These are phyloP conservation scores for Notarius lentiginosus DNA, from an alignment of 2,113 vertebrate species.

Conservation along the genomic window DNA sequence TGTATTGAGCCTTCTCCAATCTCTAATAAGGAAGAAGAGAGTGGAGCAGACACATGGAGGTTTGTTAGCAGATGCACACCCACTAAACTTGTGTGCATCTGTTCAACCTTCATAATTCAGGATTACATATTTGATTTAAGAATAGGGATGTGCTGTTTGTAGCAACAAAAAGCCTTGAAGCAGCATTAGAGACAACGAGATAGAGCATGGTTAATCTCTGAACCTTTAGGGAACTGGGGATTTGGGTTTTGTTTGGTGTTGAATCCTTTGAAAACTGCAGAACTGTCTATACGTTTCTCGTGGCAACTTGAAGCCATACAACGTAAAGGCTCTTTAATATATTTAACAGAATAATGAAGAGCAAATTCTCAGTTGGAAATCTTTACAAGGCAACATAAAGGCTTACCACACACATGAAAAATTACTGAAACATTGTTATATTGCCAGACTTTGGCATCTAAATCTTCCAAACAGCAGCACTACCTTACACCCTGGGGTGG, in stretches of 20 bases:
- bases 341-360: neutral
- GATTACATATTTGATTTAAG: conserved; percentile 17
- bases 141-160: neutral
- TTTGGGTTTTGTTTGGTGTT: neutral
- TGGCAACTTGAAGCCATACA: neutral
- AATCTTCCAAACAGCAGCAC: neutral
- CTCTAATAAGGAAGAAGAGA: conserved; percentile 15
- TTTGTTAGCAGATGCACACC: conserved; percentile 17
- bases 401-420: neutral
- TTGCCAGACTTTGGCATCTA: neutral
- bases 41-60: neutral
- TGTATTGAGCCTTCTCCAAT: conserved; percentile 6
- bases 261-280: neutral
- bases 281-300: neutral
- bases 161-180: neutral
- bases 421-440: conserved; percentile 9
- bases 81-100: conserved; percentile 34
- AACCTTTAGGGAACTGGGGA: neutral
- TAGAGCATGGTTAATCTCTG: neutral
- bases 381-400: neutral
- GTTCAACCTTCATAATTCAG: conserved; percentile 32
- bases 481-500: neutral
- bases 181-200: neutral
- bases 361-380: neutral
- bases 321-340: conserved; percentile 15